Conservation (phyloP, 2,113 vertebrate genomes). For the Gulo gulo region DNA sequence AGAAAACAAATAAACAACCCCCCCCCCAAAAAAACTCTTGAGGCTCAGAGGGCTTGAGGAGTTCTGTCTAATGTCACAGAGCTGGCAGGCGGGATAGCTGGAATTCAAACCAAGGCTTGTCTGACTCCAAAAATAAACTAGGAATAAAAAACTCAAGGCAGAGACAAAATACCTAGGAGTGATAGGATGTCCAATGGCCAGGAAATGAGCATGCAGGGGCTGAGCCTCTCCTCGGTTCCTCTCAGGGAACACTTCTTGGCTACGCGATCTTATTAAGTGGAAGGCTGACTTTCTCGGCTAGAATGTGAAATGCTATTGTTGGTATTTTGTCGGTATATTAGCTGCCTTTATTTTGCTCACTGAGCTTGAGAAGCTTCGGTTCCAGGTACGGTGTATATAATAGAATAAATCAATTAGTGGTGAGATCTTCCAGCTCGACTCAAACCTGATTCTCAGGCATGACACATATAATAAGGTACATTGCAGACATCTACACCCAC, state of each 20-base stretch:
- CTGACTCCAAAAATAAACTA: neutral
- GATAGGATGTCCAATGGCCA: neutral
- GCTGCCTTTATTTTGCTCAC: neutral
- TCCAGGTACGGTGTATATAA: neutral
- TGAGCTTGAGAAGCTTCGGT: neutral
- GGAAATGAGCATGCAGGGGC: neutral
- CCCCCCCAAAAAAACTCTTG: neutral
- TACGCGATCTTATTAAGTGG: neutral
- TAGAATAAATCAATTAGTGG: neutral
- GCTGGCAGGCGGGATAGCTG: neutral
- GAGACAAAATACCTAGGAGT: neutral
- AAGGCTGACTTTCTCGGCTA: neutral
- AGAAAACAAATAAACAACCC: neutral
- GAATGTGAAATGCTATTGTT: neutral
- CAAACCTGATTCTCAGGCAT: neutral
- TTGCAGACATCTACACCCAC: neutral
- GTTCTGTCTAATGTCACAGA: neutral
- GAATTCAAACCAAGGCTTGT: slow-evolving; percentile 24
- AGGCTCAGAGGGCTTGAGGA: neutral
- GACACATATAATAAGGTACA: neutral
- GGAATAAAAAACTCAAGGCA: neutral
- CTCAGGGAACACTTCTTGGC: neutral
- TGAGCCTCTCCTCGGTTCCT: neutral
- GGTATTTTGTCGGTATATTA: neutral
- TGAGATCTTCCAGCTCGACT: neutral